Percentiles rank a stretch among this genome's conserved stretches.
These are phyloP conservation scores for Kobus ellipsiprymnus DNA, from an alignment of 2,113 vertebrate genomes.

Conservation along the genomic window DNA sequence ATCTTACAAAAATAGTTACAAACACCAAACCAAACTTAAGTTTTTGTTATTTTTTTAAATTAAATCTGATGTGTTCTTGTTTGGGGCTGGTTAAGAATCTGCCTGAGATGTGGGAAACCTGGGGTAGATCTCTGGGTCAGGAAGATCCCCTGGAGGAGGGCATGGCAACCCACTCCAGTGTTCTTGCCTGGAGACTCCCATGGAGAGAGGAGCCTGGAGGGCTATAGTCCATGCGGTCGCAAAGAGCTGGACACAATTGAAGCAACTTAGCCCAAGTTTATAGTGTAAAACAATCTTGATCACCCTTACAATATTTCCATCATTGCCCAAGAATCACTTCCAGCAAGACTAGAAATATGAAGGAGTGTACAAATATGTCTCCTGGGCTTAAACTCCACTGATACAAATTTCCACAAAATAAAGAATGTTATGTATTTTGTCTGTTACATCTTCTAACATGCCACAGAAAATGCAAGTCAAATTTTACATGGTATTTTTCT, in stretches of 20 bases:
- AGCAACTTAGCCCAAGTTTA: background rate
- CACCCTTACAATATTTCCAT: background rate
- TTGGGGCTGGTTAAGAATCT: background rate
- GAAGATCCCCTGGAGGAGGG: background rate
- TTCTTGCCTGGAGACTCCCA: background rate
- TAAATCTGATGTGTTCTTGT: background rate
- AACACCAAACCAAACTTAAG: background rate
- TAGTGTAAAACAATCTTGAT: background rate
- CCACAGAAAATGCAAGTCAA: background rate
- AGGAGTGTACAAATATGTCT: background rate
- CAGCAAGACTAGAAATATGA: background rate
- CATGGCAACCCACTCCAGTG: background rate
- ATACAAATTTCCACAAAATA: background rate
- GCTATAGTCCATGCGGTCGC: background rate
- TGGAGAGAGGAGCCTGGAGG: background rate
- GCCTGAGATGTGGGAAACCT: background rate
- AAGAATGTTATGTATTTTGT: background rate
- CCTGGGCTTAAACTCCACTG: background rate
- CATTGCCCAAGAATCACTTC: background rate
- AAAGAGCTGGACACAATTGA: background rate
- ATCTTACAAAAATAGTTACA: background rate
- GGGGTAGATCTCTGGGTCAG: background rate
- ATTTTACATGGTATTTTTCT: background rate
- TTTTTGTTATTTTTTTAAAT: background rate
- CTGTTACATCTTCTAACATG: background rate